These are phyloP conservation scores for Idris sp. DNA, from an alignment of 1,140 invertebrate species.

Conservation along the genomic window DNA sequence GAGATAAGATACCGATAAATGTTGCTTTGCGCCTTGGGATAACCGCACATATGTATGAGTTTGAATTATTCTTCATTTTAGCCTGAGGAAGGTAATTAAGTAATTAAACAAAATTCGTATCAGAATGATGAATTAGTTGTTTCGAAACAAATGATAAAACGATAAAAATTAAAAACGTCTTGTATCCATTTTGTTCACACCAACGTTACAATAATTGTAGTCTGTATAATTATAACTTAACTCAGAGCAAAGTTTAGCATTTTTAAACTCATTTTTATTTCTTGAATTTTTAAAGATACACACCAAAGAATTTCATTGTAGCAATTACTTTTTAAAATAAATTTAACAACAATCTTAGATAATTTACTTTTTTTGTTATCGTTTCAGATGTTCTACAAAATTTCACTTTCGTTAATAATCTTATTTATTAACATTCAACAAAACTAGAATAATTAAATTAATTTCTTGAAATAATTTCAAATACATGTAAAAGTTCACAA, in stretches of 20 bases:
- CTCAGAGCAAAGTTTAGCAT: background rate
- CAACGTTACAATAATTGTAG: constrained; percentile 36
- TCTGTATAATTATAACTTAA: constrained; percentile 21
- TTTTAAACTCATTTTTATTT: too few species aligned
- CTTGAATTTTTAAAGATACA: too few species aligned
- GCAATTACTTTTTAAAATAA: constrained; percentile 1
- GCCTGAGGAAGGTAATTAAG: constrained; percentile 71
- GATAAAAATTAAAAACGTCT: constrained; percentile 41
- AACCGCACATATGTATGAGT: constrained; percentile 59
- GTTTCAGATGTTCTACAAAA: too few species aligned
- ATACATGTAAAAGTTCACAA: too few species aligned
- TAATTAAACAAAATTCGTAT: constrained; percentile 76
- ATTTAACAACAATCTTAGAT: too few species aligned
- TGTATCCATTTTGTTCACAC: constrained; percentile 28
- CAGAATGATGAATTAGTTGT: constrained; percentile 68
- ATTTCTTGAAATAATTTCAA: too few species aligned
- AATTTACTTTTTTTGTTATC: too few species aligned
- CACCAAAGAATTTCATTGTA: too few species aligned
- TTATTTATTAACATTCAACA: too few species aligned
- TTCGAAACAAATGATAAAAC: constrained; percentile 53
- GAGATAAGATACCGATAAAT: constrained; percentile 57
- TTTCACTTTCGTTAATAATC: too few species aligned
- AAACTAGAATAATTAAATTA: too few species aligned
- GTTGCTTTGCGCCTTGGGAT: constrained; percentile 63
- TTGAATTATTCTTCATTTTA: constrained; percentile 57